A percentile compares a stretch with the other conserved stretches of the same genome.
These are phyloP conservation scores for Beaufortia kweichowensis DNA, from an alignment of 2,113 vertebrate species.

Conservation along the genomic window DNA sequence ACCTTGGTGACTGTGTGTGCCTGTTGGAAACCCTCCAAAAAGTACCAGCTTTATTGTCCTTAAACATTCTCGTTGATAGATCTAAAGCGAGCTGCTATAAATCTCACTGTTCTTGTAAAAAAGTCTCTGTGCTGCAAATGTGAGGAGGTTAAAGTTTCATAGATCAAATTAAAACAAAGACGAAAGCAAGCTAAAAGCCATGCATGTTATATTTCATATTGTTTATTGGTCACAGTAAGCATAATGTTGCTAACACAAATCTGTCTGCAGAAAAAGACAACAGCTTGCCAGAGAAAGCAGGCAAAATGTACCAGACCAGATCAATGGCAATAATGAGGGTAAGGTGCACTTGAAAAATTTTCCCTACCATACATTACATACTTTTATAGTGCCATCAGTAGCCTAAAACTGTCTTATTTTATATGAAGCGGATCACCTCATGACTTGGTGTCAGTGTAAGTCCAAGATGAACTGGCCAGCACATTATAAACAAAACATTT, in stretches of 20 bases:
- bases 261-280: conserved; percentile 80
- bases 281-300: conserved; percentile 72
- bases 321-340: conserved; percentile 86
- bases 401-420: too few relatives aligned
- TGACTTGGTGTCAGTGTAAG: background rate
- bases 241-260: background rate
- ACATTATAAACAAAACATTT: background rate
- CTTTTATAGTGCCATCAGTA: too few relatives aligned
- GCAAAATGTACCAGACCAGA: conserved; percentile 75
- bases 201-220: background rate
- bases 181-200: background rate
- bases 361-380: background rate
- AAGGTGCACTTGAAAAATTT: background rate
- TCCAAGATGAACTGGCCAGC: background rate
- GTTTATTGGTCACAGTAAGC: background rate
- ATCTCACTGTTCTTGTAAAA: conserved; percentile 8
- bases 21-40: conserved; percentile 97
- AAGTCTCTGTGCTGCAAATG: conserved; percentile 3
- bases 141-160: conserved; percentile 12
- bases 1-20: conserved; percentile 98
- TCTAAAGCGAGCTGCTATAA: background rate
- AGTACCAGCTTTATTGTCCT: conserved; percentile 71
- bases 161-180: conserved; percentile 12
- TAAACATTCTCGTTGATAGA: background rate
- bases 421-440: too few relatives aligned